A percentile compares a stretch with the other conserved stretches of the same genome.
Conservation (phyloP, 2,888 invertebrate genomes). For the Calameuta idolon region DNA sequence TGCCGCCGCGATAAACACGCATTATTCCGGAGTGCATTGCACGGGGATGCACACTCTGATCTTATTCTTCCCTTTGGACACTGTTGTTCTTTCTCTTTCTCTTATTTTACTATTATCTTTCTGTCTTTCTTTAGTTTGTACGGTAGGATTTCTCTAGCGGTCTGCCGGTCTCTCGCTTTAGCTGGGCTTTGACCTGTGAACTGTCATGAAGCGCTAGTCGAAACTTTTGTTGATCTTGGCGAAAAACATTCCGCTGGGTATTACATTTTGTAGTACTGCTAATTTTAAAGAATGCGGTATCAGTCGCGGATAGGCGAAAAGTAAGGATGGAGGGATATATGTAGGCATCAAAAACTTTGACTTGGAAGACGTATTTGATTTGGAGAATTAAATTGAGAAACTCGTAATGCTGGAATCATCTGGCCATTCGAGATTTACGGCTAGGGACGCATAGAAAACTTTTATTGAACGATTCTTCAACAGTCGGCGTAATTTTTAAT, state of each 20-base stretch:
- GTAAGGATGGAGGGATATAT: too few species aligned
- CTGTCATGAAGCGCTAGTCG: background rate
- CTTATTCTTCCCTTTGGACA: background rate
- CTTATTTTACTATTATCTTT: background rate
- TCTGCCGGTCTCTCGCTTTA: background rate
- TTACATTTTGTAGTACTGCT: background rate
- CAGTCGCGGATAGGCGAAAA: too few species aligned
- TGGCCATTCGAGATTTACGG: too few species aligned
- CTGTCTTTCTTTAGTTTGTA: background rate
- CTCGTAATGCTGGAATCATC: too few species aligned
- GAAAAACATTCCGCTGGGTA: background rate
- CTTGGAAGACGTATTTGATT: too few species aligned
- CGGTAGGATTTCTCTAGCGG: background rate
- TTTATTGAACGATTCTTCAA: too few species aligned
- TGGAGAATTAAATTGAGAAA: too few species aligned
- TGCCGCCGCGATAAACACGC: constrained; percentile 61
- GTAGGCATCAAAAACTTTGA: too few species aligned
- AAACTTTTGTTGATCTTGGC: background rate
- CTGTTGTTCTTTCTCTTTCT: background rate
- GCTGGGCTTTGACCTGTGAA: background rate
- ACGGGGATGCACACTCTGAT: constrained; percentile 8
- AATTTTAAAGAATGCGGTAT: too few species aligned
- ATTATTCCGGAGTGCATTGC: constrained; percentile 46
- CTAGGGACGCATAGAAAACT: too few species aligned
- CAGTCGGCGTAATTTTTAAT: too few species aligned